These are phyloP conservation scores for Acanthosoma haemorrhoidale DNA, from an alignment of 2,888 invertebrate genomes.

Conservation along the genomic window DNA sequence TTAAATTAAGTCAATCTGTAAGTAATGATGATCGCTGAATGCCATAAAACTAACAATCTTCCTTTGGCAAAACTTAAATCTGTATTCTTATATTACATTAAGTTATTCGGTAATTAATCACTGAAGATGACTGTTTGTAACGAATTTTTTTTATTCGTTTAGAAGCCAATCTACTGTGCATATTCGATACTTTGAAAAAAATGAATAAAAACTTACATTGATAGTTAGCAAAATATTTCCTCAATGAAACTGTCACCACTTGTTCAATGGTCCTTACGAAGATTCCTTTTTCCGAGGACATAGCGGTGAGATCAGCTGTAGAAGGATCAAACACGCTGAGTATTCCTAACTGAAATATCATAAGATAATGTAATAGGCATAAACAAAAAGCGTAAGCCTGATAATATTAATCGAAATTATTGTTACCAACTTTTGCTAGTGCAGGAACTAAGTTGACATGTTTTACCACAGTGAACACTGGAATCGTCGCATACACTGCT, in stretches of 20 bases:
- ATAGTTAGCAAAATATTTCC: constrained; percentile 54
- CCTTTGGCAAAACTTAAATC: too few species aligned
- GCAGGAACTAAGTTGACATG: constrained; percentile 74
- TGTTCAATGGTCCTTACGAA: constrained; percentile 81
- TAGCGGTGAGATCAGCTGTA: constrained; percentile 68
- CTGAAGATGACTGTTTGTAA: too few species aligned
- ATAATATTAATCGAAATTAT: background rate
- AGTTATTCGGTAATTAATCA: too few species aligned
- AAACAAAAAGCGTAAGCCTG: background rate
- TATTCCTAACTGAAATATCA: constrained; percentile 61
- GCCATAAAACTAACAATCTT: too few species aligned
- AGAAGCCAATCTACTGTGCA: too few species aligned
- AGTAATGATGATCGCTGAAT: too few species aligned
- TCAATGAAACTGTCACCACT: constrained; percentile 73
- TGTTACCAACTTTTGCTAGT: constrained; percentile 62
- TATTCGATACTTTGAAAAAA: too few species aligned
- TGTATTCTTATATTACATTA: too few species aligned
- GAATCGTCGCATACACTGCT: constrained; percentile 70
- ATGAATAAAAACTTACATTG: constrained; percentile 40
- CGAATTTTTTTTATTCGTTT: too few species aligned
- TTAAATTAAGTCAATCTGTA: too few species aligned
- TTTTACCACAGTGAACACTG: constrained; percentile 73
- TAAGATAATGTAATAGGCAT: background rate
- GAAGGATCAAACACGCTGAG: constrained; percentile 74
- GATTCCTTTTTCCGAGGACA: constrained; percentile 70